Evolutionary conservation across 2,113 vertebrate species (phyloP).

Genomic region (Seriola quinqueradiata): DNA sequence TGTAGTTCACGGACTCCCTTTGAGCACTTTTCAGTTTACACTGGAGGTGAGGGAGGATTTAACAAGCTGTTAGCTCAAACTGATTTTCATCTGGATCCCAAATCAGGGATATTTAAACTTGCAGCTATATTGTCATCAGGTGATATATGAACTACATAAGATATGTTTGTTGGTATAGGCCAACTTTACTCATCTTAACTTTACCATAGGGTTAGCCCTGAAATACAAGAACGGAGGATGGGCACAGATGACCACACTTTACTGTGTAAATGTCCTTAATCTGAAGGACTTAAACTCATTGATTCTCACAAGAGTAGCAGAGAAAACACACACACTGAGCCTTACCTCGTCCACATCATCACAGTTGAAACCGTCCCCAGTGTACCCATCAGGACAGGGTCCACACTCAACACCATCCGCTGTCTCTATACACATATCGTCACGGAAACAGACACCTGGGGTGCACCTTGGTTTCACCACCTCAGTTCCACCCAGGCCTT

Average conservation of each 20-base stretch:
- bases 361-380: conserved; percentile 94
- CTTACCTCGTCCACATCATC: conserved; percentile 95
- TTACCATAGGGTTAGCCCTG: not conserved
- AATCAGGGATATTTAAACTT: conserved; percentile 16
- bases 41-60: not conserved
- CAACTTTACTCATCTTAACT: not conserved
- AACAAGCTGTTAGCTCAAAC: not conserved
- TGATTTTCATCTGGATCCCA: conserved; percentile 9
- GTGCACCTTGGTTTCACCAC: conserved; percentile 86
- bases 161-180: not conserved
- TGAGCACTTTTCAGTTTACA: not conserved
- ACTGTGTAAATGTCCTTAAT: not conserved
- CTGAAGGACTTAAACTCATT: not conserved
- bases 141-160: not conserved
- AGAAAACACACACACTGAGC: conserved; percentile 24
- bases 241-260: not conserved
- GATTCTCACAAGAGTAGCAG: not conserved
- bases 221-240: not conserved
- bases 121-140: not conserved
- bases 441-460: conserved; percentile 92
- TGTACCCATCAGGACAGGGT: conserved; percentile 94
- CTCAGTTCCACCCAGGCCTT: conserved; percentile 82
- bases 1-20: conserved; percentile 10
- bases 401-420: conserved; percentile 91
- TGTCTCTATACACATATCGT: conserved; percentile 89